Conservation (phyloP, 2,113 vertebrate species). For the Coturnix japonica region DNA sequence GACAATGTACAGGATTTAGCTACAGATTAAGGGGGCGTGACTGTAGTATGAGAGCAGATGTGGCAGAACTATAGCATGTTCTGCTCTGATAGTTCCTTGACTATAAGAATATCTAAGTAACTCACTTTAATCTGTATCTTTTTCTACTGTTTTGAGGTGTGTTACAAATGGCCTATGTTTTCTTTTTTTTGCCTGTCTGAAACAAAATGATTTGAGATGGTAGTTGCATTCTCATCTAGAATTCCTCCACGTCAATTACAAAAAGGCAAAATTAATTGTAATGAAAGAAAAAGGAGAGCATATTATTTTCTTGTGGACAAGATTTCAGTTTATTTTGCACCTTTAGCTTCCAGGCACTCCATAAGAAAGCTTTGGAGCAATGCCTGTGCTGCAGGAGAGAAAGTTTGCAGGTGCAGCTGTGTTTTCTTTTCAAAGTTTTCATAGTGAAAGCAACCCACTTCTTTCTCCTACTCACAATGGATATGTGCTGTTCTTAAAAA, state of each 20-base stretch:
- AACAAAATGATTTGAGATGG: not conserved
- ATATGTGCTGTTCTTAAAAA: constrained; percentile 54
- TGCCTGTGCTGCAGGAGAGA: not conserved
- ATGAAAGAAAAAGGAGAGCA: not conserved
- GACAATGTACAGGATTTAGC: not conserved
- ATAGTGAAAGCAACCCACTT: constrained; percentile 9
- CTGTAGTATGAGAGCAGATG: not conserved
- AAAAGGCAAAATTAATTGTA: not conserved
- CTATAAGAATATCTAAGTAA: not conserved
- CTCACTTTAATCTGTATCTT: not conserved
- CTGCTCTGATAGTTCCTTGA: not conserved
- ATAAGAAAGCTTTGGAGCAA: not conserved
- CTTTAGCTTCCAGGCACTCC: not conserved
- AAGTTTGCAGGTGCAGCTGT: constrained; percentile 54
- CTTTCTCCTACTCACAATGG: constrained; percentile 14
- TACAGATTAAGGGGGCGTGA: not conserved
- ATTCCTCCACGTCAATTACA: not conserved
- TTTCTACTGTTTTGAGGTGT: not conserved
- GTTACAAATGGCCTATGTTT: not conserved
- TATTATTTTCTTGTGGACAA: not conserved
- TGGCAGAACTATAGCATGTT: not conserved
- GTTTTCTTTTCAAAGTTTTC: constrained; percentile 32
- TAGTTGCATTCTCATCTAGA: not conserved
- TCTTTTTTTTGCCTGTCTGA: not conserved
- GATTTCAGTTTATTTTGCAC: not conserved